phyloP scores from a whole-genome alignment of 1,140 invertebrate species.

The Bombus soroeensis region DNA sequence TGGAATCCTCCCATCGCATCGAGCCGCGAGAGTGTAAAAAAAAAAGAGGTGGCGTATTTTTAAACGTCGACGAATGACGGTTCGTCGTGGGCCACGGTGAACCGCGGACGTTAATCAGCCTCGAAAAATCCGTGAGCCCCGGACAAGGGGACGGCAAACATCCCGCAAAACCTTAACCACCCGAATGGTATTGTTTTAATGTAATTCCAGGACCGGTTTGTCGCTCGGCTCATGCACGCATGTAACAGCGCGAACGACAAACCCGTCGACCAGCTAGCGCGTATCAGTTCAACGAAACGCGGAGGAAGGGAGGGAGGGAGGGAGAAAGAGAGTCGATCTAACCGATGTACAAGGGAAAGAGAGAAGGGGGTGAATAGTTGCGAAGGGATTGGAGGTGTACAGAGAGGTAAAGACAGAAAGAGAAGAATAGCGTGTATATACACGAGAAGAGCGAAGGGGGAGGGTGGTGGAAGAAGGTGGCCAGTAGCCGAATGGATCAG shows the following conservation, averaged over 20 bases:
- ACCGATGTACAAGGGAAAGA: not conserved
- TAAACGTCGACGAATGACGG: not conserved
- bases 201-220: constrained; percentile 75
- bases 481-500: not conserved
- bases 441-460: not conserved
- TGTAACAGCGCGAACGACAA: constrained; percentile 68
- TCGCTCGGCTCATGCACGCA: constrained; percentile 64
- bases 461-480: not conserved
- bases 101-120: constrained; percentile 19
- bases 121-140: constrained; percentile 16
- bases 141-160: constrained; percentile 49
- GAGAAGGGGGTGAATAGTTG: constrained; percentile 27
- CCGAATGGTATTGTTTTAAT: constrained; percentile 74
- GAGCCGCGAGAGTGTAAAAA: not conserved
- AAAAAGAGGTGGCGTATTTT: not conserved
- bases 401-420: constrained; percentile 39
- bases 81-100: not conserved
- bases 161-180: constrained; percentile 68
- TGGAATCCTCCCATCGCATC: too few species aligned
- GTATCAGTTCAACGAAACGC: constrained; percentile 40
- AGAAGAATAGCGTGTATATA: constrained; percentile 11
- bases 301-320: not conserved
- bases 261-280: constrained; percentile 59
- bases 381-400: constrained; percentile 25
- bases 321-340: not conserved